Evolutionary conservation across 2,888 invertebrate genomes (phyloP), one percentile per base, ranked within the genome.

Genomic region (Acrobasis suavella): DNA sequence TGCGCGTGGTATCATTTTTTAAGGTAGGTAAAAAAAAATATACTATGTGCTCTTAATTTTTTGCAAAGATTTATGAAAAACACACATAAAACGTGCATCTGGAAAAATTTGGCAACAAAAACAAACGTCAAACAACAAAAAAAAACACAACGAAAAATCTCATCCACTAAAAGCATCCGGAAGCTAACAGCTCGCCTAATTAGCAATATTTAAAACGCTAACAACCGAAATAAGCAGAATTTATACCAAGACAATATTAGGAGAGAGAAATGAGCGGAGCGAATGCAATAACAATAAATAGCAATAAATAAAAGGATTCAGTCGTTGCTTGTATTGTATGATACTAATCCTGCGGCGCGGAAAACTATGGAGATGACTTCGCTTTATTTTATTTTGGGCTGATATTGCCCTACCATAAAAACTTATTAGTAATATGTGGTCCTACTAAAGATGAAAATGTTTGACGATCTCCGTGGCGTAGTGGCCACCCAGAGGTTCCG

Each of bases 241-340:
- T 89, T 91, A 89, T 89, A 85, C 79, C 83, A 86, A 89, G 89
- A 90, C 89, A 86, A 91, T 92, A 91, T 91, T 89, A 90, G 90
- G 85, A 80, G 82, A 84, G 89, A 87, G 89, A 85, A 89, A 89
- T 89, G 89, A 87, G 85, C 79, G 77, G 82, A 86, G 85, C 80
- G 84, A 87, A 92, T 91, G 91, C 90, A 91, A 92, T 92, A 92
- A 93, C 91, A 92, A 93, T 93, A 93, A 93, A 92, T 91, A 91
- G 92, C 86, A 86, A 93, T 93, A 93, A 93, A 93, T 93, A 93
- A 92, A 92, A 92, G 93, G 93, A 92, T 93, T 93, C 92, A 86
- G 86, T 86, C 91, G 90, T 85, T 92, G 89, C 91, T 92, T 91
- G 91, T 92, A 91, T 92, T 92, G 92, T 91, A 92, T 92, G 91